These are phyloP conservation scores for Lindbergichthys nudifrons DNA, from an alignment of 2,797 vertebrate species.

Conservation along the genomic window DNA sequence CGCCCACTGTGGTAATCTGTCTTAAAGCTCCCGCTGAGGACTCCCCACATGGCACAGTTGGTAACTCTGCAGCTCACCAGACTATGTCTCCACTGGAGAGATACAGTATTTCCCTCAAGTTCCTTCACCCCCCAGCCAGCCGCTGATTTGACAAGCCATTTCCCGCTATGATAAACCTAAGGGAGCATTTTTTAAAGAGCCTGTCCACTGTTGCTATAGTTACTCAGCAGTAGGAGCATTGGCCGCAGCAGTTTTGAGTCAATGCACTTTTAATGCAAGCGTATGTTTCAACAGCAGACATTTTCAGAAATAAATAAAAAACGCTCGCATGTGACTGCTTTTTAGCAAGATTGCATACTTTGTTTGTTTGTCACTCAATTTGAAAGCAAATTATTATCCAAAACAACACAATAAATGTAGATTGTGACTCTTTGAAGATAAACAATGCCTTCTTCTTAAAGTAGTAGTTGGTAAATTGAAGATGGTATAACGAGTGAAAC, in stretches of 20 bases:
- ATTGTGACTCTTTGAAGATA: background rate
- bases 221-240: conserved; percentile 40
- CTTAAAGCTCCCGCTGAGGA: conserved; percentile 56
- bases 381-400: background rate
- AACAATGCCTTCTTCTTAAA: background rate
- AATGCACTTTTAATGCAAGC: conserved; percentile 47
- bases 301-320: conserved; percentile 1
- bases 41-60: conserved; percentile 42
- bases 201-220: conserved; percentile 72
- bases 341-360: background rate
- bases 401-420: background rate
- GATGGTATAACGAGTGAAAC: background rate
- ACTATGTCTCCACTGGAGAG: conserved; percentile 18
- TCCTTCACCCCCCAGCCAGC: conserved; percentile 17
- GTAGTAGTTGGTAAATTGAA: background rate
- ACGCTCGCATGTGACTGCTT: background rate
- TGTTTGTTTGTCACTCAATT: background rate
- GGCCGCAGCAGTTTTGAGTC: conserved; percentile 40
- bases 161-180: conserved; percentile 51
- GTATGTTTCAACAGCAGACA: conserved; percentile 31
- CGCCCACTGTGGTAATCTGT: conserved; percentile 69
- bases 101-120: conserved; percentile 11
- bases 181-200: conserved; percentile 41
- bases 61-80: conserved; percentile 17
- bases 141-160: conserved; percentile 50